Conservation (phyloP, 2,888 invertebrate species). For the Ecliptopera silaceata region DNA sequence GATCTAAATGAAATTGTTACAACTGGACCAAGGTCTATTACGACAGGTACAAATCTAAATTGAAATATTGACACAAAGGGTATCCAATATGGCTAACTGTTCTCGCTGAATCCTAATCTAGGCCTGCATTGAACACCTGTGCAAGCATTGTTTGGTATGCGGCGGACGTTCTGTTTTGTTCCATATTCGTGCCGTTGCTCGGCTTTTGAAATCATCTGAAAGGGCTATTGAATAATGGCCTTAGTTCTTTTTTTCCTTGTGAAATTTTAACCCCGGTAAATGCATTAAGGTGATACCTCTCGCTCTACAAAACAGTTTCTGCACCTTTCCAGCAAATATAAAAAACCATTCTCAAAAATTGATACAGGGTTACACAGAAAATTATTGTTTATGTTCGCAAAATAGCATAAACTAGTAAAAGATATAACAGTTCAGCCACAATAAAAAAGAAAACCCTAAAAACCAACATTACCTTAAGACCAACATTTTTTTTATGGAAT, state of each 20-base stretch:
- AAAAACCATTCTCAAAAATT: too few relatives aligned
- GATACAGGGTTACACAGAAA: too few relatives aligned
- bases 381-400: too few relatives aligned
- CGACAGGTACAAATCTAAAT: constrained; percentile 16
- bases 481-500: too few relatives aligned
- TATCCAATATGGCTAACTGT: constrained; percentile 26
- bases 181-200: constrained; percentile 40
- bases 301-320: too few relatives aligned
- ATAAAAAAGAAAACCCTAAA: too few relatives aligned
- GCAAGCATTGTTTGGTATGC: constrained; percentile 39
- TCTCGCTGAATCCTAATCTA: constrained; percentile 49
- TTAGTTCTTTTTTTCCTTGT: constrained; percentile 5
- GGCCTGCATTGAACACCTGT: constrained; percentile 51
- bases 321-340: too few relatives aligned
- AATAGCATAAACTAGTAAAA: too few relatives aligned
- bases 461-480: too few relatives aligned
- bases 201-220: constrained; percentile 36
- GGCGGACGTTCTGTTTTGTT: constrained; percentile 32
- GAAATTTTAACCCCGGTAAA: too few relatives aligned
- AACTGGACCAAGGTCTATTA: not conserved
- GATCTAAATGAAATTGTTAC: not conserved
- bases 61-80: constrained; percentile 21
- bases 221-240: constrained; percentile 26
- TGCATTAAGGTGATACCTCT: too few relatives aligned
- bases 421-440: too few relatives aligned